Conservation (phyloP, 2,888 invertebrate genomes). For the Hypomecis punctinalis region DNA sequence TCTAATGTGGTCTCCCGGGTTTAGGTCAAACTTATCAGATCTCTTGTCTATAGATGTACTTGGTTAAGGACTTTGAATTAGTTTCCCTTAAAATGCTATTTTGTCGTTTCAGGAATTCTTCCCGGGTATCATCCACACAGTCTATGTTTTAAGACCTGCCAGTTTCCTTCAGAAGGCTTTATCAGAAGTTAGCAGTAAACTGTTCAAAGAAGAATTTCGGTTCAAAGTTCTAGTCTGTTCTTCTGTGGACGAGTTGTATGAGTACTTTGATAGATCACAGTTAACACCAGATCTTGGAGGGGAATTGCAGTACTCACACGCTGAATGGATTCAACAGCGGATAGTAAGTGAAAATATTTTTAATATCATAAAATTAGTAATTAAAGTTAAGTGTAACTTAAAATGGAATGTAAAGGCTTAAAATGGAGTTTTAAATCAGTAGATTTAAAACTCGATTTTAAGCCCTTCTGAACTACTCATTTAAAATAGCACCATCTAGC, state of each 20-base stretch:
- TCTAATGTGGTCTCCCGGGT: too few species aligned
- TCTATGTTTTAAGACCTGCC: conserved; percentile 96
- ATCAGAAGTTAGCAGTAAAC: conserved; percentile 96
- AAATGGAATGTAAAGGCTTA: too few species aligned
- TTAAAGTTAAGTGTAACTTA: too few species aligned
- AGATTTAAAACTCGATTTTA: too few species aligned
- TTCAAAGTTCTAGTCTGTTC: conserved; percentile 96
- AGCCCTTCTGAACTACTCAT: background rate
- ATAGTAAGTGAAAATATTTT: conserved; percentile 87
- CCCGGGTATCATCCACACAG: conserved; percentile 96
- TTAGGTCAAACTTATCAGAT: too few species aligned
- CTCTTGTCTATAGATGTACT: too few species aligned
- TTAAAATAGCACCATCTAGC: conserved; percentile 44
- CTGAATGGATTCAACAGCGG: conserved; percentile 98
- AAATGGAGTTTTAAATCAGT: too few species aligned
- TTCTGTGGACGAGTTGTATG: conserved; percentile 92
- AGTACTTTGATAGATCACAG: conserved; percentile 93
- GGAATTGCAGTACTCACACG: conserved; percentile 94
- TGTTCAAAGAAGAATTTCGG: conserved; percentile 96
- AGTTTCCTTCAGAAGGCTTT: conserved; percentile 98
- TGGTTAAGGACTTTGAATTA: too few species aligned
- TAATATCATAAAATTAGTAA: too few species aligned
- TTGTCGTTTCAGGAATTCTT: conserved; percentile 91
- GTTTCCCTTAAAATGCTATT: too few species aligned
- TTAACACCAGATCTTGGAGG: conserved; percentile 96